These are phyloP conservation scores for Hemistola chrysoprasaria DNA, from an alignment of 2,888 invertebrate species.

Conservation along the genomic window DNA sequence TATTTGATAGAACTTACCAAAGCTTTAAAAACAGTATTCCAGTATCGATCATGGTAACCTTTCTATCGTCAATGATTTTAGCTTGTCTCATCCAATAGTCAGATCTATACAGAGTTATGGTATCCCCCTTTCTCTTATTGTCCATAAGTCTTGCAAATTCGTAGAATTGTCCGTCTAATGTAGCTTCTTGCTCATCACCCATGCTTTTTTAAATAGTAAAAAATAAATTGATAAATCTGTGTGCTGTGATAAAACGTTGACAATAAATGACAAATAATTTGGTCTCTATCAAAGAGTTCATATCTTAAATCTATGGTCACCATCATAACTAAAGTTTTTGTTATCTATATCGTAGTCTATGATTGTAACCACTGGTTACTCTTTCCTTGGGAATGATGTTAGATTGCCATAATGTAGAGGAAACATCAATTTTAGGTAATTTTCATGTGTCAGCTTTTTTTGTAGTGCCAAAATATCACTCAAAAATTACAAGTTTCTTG, in stretches of 20 bases:
- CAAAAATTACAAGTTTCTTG: too few species aligned
- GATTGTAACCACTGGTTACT: too few species aligned
- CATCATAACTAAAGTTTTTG: too few species aligned
- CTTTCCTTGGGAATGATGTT: too few species aligned
- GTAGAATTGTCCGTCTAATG: constrained; percentile 57
- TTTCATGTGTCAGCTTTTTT: too few species aligned
- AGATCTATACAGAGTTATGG: constrained; percentile 55
- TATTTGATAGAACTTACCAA: constrained; percentile 32
- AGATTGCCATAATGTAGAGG: not conserved
- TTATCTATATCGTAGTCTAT: too few species aligned
- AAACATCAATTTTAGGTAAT: too few species aligned
- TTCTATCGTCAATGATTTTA: constrained; percentile 60
- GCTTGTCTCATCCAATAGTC: constrained; percentile 71
- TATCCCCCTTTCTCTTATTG: constrained; percentile 49
- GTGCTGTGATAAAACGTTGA: too few species aligned
- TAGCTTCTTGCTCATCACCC: constrained; percentile 61
- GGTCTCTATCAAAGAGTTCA: too few species aligned
- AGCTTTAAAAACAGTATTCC: constrained; percentile 59
- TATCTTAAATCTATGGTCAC: too few species aligned
- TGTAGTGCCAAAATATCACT: too few species aligned
- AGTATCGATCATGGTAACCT: constrained; percentile 67
- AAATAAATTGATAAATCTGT: not conserved
- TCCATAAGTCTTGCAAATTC: constrained; percentile 52
- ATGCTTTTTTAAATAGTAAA: constrained; percentile 27
- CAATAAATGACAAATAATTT: too few species aligned